Evolutionary conservation across 2,797 vertebrate genomes (phyloP), one percentile per base, ranked within the genome.

Genomic region (Argyrosomus regius): DNA sequence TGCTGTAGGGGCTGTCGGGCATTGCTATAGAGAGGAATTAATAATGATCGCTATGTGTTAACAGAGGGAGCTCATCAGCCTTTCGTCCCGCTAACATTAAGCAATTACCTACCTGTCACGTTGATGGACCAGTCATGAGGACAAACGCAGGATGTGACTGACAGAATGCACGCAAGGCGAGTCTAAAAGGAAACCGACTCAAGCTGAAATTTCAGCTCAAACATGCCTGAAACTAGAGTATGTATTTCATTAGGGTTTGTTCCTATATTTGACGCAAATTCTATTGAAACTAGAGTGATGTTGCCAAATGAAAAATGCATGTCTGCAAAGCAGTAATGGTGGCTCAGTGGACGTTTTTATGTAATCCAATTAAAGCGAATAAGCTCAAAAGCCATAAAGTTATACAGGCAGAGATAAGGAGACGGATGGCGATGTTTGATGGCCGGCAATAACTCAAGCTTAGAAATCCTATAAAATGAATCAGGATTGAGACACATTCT

Each of bases 91-190:
- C 46, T 59, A 61, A 78, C 70, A 83, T 87, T 61, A 75, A 82
- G 82, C 74, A 90, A 86, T 85, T 87, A 84, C 22, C 53, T 18
- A 43, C 13, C 53, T 87, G 81, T 87, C 81, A 83, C 46, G 81
- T 83, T 77, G 56, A 81, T 57, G 75, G 35, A 66, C 50, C 46
- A 76, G n/a, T 77, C 48, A 74, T 52, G 31, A 67, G 53, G 71
- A 59, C 69, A 84, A 81, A 76, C 53, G 76, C 26, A 20, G 26
- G 35, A 48, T 77, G 56, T 41, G 57, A 45, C 39, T 77, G 63
- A 85, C 43, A 74, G 56, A 71, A 24, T 10, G 14, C 24, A 45
- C 13, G 31, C 3, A 53, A 18, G 6, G 2, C 24, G 74, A 22
- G n/a, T 59, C 26, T 50, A 41, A 70, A 41, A 22, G 20, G 6